A percentile compares a stretch with the other conserved stretches of the same genome.
phyloP scores from a whole-genome alignment of 2,113 vertebrate genomes.

The Poeciliopsis occidentalis region DNA sequence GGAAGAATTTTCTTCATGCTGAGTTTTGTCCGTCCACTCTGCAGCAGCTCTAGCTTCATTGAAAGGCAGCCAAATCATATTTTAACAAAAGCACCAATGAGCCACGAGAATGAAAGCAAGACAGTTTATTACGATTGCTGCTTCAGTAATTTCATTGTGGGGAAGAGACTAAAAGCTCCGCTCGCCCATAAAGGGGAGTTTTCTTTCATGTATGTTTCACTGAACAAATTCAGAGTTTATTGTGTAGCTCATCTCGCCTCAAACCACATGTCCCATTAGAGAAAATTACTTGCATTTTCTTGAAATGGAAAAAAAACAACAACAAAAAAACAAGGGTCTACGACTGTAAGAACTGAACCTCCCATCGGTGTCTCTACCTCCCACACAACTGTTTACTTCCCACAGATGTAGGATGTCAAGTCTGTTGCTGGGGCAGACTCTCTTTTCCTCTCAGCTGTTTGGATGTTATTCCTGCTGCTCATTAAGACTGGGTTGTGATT shows the following conservation, averaged over 20 bases:
- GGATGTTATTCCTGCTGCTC: constrained; percentile 24
- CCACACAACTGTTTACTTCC: constrained; percentile 23
- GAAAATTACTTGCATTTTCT: constrained; percentile 4
- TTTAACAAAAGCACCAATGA: not conserved
- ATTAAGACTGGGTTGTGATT: constrained; percentile 40
- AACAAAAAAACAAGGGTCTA: not conserved
- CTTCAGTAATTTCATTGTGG: not conserved
- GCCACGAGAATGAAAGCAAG: not conserved
- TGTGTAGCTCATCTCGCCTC: constrained; percentile 22
- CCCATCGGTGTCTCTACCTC: constrained; percentile 12
- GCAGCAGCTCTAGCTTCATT: too few relatives aligned
- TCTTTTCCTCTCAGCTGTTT: constrained; percentile 30
- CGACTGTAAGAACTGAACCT: constrained; percentile 14
- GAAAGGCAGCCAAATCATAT: not conserved
- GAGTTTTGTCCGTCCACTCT: too few relatives aligned
- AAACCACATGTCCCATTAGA: constrained; percentile 48
- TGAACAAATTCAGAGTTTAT: constrained; percentile 27
- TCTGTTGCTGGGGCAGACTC: constrained; percentile 39
- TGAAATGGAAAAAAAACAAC: too few relatives aligned
- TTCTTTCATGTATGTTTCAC: constrained; percentile 2
- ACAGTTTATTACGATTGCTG: not conserved
- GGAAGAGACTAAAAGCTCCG: not conserved
- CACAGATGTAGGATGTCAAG: constrained; percentile 30
- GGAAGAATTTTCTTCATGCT: too few relatives aligned
- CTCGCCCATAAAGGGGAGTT: not conserved